Percentiles rank a stretch among this genome's conserved stretches.
Conservation (phyloP, 2,888 invertebrate species). For the Leptinotarsa haldemani region DNA sequence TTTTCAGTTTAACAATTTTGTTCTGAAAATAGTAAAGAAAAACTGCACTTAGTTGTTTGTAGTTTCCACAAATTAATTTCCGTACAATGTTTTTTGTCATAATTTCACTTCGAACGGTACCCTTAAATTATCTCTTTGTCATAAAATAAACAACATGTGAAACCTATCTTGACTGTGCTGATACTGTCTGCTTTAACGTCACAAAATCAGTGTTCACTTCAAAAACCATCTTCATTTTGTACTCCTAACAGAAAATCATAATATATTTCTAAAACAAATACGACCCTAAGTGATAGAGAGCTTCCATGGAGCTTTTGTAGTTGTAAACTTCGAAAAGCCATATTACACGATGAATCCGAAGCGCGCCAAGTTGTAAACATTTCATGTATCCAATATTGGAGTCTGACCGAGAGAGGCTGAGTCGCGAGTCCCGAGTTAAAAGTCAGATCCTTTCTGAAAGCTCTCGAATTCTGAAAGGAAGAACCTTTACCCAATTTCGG, state of each 20-base stretch:
- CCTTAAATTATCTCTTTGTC: too few relatives aligned
- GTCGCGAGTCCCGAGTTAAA: constrained; percentile 45
- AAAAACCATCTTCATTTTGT: too few relatives aligned
- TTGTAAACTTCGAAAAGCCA: constrained; percentile 52
- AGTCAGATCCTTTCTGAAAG: constrained; percentile 37
- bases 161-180: too few relatives aligned
- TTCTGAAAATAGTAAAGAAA: too few relatives aligned
- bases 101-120: too few relatives aligned
- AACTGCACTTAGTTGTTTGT: too few relatives aligned
- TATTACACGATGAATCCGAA: constrained; percentile 55
- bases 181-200: too few relatives aligned
- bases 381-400: constrained; percentile 57
- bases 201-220: too few relatives aligned
- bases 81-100: too few relatives aligned
- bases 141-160: too few relatives aligned
- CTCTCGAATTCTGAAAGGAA: constrained; percentile 45
- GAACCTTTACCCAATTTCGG: constrained; percentile 54
- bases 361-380: constrained; percentile 56
- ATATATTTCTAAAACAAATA: neutral
- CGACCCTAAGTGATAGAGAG: neutral
- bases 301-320: constrained; percentile 31
- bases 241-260: neutral
- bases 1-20: too few relatives aligned
- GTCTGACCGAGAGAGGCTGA: constrained; percentile 49
- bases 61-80: too few relatives aligned